These are phyloP conservation scores for Epinotia ramella DNA, from an alignment of 2,888 invertebrate genomes.

Conservation along the genomic window DNA sequence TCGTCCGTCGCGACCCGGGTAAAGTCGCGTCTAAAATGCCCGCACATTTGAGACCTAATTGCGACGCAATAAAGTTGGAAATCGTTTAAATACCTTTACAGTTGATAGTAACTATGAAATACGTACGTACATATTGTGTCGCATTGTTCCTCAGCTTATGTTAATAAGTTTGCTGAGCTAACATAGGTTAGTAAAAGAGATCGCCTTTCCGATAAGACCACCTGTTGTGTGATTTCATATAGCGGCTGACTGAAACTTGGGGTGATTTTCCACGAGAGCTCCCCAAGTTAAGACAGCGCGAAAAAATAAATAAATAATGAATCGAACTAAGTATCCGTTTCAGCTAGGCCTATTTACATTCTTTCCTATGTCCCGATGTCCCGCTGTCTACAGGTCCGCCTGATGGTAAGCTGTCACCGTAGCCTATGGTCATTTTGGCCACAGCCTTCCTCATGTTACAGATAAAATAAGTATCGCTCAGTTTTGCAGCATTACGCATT, in stretches of 20 bases:
- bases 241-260: background rate
- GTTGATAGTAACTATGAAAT: constrained; percentile 9
- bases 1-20: constrained; percentile 9
- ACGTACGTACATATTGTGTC: background rate
- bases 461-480: no score
- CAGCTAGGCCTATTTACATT: no score
- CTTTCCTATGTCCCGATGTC: no score
- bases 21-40: background rate
- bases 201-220: background rate
- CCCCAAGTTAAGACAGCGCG: background rate
- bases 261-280: background rate
- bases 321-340: no score
- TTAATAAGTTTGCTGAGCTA: background rate
- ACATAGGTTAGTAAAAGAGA: constrained; percentile 1
- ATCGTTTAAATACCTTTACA: background rate
- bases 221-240: background rate
- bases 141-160: background rate
- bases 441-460: no score
- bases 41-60: background rate
- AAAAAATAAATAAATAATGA: no score
- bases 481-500: no score
- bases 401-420: no score
- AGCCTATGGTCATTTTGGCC: no score
- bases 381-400: no score
- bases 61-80: background rate